Conservation (phyloP, 2,797 vertebrate species). For the Amblyopsis hoosieri region DNA sequence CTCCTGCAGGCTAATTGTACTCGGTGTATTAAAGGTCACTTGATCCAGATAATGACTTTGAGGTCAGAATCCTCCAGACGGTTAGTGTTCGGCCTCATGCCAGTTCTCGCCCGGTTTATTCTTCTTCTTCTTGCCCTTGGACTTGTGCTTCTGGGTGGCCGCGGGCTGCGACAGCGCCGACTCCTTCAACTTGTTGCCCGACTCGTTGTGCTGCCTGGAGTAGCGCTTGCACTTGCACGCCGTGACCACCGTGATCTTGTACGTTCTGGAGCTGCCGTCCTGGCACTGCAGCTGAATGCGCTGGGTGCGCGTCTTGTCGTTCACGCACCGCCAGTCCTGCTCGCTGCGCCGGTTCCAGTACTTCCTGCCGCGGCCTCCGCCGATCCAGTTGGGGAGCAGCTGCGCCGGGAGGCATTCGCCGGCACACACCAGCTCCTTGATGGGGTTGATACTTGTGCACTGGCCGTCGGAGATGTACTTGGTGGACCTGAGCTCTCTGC, state of each 20-base stretch:
- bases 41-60: neutral
- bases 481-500: slow-evolving; percentile 92
- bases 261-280: slow-evolving; percentile 91
- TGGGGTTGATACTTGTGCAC: slow-evolving; percentile 94
- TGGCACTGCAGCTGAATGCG: slow-evolving; percentile 94
- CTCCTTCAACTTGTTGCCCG: slow-evolving; percentile 87
- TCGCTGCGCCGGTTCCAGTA: slow-evolving; percentile 87
- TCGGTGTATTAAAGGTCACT: neutral
- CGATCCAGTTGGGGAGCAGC: slow-evolving; percentile 96
- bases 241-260: slow-evolving; percentile 93
- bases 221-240: slow-evolving; percentile 96
- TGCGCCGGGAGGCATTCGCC: slow-evolving; percentile 93
- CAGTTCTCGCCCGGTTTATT: slow-evolving; percentile 80
- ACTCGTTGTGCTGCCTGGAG: slow-evolving; percentile 94
- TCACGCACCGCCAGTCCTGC: slow-evolving; percentile 96
- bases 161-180: slow-evolving; percentile 77
- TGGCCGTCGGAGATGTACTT: slow-evolving; percentile 98
- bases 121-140: slow-evolving; percentile 88
- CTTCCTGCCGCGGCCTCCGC: slow-evolving; percentile 85
- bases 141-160: slow-evolving; percentile 79
- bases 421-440: slow-evolving; percentile 96
- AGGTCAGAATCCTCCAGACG: slow-evolving; percentile 12
- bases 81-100: slow-evolving; percentile 80
- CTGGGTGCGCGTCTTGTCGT: slow-evolving; percentile 92
- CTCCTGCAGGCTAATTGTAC: slow-evolving; percentile 6